phyloP scores from a whole-genome alignment of 2,888 invertebrate species.

The Autographa pulchrina region DNA sequence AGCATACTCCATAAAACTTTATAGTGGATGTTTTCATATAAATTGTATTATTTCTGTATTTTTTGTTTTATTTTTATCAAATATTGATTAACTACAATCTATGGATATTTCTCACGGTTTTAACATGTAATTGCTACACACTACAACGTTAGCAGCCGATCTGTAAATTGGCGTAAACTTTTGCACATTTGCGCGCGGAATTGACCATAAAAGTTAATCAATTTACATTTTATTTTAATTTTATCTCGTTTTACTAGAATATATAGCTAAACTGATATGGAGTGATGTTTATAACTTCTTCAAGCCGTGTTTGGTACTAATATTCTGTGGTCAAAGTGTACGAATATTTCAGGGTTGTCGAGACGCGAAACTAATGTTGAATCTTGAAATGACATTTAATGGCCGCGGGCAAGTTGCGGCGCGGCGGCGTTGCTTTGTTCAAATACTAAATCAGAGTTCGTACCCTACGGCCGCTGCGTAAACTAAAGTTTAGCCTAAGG shows the following conservation, averaged over 20 bases:
- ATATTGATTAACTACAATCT: slow-evolving; percentile 2
- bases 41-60: background rate
- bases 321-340: slow-evolving; percentile 52
- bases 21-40: too few relatives aligned
- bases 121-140: slow-evolving; percentile 37
- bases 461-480: slow-evolving; percentile 53
- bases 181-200: slow-evolving; percentile 30
- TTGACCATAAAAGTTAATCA: slow-evolving; percentile 30
- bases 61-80: background rate
- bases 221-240: slow-evolving; percentile 35
- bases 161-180: slow-evolving; percentile 47
- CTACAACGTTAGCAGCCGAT: slow-evolving; percentile 26
- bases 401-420: slow-evolving; percentile 78
- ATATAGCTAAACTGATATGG: slow-evolving; percentile 36
- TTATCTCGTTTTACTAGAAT: slow-evolving; percentile 29
- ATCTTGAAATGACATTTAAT: slow-evolving; percentile 79
- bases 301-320: slow-evolving; percentile 51
- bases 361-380: slow-evolving; percentile 79
- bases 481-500: slow-evolving; percentile 40
- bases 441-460: slow-evolving; percentile 72
- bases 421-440: slow-evolving; percentile 80
- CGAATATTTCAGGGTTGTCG: slow-evolving; percentile 71
- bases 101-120: slow-evolving; percentile 24
- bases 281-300: slow-evolving; percentile 49
- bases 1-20: background rate